Evolutionary conservation across 2,888 invertebrate genomes (phyloP), one percentile per base, ranked within the genome.

Genomic region (Netelia inedita): DNA sequence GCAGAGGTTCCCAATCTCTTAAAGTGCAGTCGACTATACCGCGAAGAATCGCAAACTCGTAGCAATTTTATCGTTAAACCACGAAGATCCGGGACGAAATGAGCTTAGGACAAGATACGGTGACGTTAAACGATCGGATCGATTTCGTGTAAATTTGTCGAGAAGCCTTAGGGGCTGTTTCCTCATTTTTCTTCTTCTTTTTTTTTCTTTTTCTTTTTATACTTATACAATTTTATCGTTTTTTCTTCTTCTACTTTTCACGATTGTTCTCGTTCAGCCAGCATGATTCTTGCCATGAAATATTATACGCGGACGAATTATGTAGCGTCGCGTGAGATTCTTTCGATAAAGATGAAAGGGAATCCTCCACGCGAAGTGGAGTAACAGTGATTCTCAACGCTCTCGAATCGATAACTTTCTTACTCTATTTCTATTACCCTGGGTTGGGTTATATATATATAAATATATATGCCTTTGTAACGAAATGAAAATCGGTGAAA

Each of bases 1-100:
- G 10, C 79, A 91, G 92, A 87, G 93, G 90, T 89, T 92, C 93
- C 92, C 93, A 93, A 90, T 90, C 90, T 87, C 86, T 79, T 85
- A 81, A 86, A 81, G 72, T 53, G 73, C 71, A 19, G 35, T 35
- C 35, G 57, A 80, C 68, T 74, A 55, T 65, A 43, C 65, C 28
- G 50, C 35, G 57, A 55, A 65, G 46, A 66, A 50, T 72, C 46
- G 55, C 28, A 10, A 14, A 8, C 14, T 16, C 23, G 28, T 55
- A n/a, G 66, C 28, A 19, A 43, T 57, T 65, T 69, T 55, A 19
- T 28, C 65, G 43, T 71, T 53, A 41, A 69, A 9, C 19, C 66
- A 46, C 46, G 57, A n/a, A 23, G 43, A 68, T 53, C 65, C 35
- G 14, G 14, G 11, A 21, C 35, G 35, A n/a, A 46, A 0, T 14